Evolutionary conservation across 2,113 vertebrate species (phyloP).

Genomic region (Semnornis frantzii): DNA sequence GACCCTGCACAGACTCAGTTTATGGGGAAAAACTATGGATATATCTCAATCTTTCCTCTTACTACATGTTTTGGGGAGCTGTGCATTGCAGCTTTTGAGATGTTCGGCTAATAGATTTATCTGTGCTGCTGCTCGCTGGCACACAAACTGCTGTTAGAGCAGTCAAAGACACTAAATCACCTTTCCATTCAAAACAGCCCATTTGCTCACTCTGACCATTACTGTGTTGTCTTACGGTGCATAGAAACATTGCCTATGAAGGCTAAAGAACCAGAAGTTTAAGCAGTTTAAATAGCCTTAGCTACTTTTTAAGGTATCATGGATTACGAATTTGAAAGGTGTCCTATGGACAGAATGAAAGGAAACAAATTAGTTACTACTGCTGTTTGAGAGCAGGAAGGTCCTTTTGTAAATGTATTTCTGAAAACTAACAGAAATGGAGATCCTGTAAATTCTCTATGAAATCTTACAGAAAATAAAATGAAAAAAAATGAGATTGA

Average conservation of each 20-base stretch:
- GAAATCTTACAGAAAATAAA: neutral
- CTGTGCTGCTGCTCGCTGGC: slow-evolving; percentile 12
- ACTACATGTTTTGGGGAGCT: slow-evolving; percentile 21
- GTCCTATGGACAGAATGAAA: slow-evolving; percentile 14
- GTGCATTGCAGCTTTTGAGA: neutral
- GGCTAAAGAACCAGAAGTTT: neutral
- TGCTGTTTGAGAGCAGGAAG: slow-evolving; percentile 8
- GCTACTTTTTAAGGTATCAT: neutral
- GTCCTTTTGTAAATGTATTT: slow-evolving; percentile 56
- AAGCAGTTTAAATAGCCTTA: neutral
- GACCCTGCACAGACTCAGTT: slow-evolving; percentile 25
- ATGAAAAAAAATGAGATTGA: neutral
- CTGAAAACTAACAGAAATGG: slow-evolving; percentile 40
- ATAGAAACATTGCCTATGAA: neutral
- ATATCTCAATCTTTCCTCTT: slow-evolving; percentile 42
- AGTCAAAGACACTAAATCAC: slow-evolving; percentile 51
- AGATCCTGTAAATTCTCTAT: neutral
- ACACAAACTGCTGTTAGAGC: slow-evolving; percentile 26
- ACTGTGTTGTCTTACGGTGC: neutral
- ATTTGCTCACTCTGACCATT: neutral
- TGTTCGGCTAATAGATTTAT: slow-evolving; percentile 53
- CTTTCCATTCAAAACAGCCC: slow-evolving; percentile 38
- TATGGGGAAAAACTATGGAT: slow-evolving; percentile 22
- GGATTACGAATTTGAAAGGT: neutral
- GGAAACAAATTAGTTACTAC: slow-evolving; percentile 37